Evolutionary conservation across 2,888 invertebrate genomes (phyloP), one percentile per base, ranked within the genome.

Genomic region (Lasioglossum marginatum): DNA sequence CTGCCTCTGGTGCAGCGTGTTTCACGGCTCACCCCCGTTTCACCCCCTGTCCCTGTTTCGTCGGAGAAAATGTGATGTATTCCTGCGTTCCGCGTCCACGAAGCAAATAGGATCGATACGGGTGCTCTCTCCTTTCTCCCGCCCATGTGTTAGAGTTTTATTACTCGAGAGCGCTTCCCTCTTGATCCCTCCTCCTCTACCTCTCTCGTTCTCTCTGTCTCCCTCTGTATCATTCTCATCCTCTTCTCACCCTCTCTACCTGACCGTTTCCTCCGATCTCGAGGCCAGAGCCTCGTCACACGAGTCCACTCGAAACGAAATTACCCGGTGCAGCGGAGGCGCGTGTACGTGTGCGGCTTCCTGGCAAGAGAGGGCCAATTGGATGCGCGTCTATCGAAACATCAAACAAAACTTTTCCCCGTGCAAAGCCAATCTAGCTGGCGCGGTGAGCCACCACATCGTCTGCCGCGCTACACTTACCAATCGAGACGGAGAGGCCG

Each of bases 221-320:
- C 34, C 12, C 66, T 19, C 37, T 68, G 34, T 12, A 34, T 4
- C 37, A 2, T 52, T 77, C 74, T 77, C 27, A n/a, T 45, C 43
- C 63, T 43, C 31, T 19, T 34, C 57, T 14, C 31, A 16, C 27
- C 63, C 14, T 63, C 63, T 63, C 63, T 31, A 27, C 27, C 16
- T 31, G 31, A 31, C 63, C 78, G 57, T 81, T 83, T 78, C 73
- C 78, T 78, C 63, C 34, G 70, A 60, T 73, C 66, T 74, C 60
- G 60, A 71, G 40, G 63, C 63, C 63, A n/a, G 40, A 70, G 34
- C 45, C 76, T 83, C 81, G 79, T 87, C 88, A 81, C 84, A 72
- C 81, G 84, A 87, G 83, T 90, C 84, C 77, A 82, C 89, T 90
- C 82, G 85, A 81, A 90, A 90, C 87, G 87, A 90, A 90, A 90